A percentile compares a stretch with the other conserved stretches of the same genome.
These are phyloP conservation scores for Bruchidius siliquastri DNA, from an alignment of 2,888 invertebrate species.

Conservation along the genomic window DNA sequence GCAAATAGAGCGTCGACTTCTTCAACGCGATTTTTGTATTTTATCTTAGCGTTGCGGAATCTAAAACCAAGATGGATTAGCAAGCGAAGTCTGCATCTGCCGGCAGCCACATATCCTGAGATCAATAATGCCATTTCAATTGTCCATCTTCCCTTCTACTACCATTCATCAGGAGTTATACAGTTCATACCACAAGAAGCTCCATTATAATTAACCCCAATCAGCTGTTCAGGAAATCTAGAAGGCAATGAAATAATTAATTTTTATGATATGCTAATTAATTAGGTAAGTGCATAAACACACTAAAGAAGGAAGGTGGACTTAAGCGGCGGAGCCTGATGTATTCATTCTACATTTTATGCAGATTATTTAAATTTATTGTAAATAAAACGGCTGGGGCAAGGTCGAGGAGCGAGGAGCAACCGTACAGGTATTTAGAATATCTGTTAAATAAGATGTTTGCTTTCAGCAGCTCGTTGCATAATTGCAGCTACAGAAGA, in stretches of 20 bases:
- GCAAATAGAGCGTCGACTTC: too few relatives aligned
- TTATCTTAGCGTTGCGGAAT: too few relatives aligned
- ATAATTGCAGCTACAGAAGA: neutral
- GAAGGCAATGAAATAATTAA: neutral
- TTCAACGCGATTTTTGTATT: too few relatives aligned
- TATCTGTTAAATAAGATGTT: neutral
- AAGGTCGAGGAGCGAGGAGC: slow-evolving; percentile 9
- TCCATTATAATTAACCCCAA: too few relatives aligned
- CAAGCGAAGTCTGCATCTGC: too few relatives aligned
- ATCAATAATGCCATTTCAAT: too few relatives aligned
- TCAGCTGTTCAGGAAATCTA: neutral
- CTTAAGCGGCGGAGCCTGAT: slow-evolving; percentile 13
- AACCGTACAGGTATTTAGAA: slow-evolving; percentile 1
- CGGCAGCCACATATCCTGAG: too few relatives aligned
- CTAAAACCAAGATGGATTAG: too few relatives aligned
- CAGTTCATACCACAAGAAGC: too few relatives aligned
- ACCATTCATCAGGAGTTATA: too few relatives aligned
- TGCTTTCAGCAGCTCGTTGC: neutral
- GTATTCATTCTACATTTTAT: slow-evolving; percentile 17
- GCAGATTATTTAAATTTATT: slow-evolving; percentile 18
- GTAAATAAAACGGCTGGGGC: slow-evolving; percentile 14
- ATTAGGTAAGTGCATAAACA: neutral
- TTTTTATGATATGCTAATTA: neutral
- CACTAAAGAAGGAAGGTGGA: slow-evolving; percentile 15
- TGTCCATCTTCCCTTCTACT: too few relatives aligned